These are phyloP conservation scores for Philonicus albiceps DNA, from an alignment of 2,888 invertebrate species.

Conservation along the genomic window DNA sequence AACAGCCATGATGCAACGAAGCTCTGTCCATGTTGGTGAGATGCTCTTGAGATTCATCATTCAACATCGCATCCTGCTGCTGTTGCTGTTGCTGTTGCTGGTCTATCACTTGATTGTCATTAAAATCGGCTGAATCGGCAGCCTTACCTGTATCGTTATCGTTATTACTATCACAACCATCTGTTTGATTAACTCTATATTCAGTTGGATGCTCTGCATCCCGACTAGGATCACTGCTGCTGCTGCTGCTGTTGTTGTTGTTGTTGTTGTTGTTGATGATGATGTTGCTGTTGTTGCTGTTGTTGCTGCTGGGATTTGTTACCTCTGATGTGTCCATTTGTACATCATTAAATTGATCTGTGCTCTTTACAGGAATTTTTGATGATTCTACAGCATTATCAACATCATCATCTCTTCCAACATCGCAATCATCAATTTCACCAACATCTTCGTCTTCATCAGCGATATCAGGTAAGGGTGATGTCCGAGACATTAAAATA, in stretches of 20 bases:
- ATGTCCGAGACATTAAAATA: not conserved
- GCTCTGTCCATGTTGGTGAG: not conserved
- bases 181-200: conserved; percentile 24
- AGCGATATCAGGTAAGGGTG: not conserved
- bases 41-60: not conserved
- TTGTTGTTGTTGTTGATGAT: not conserved
- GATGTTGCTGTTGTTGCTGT: not conserved
- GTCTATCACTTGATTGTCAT: conserved; percentile 10
- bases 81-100: not conserved
- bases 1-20: not conserved
- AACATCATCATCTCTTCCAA: not conserved
- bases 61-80: not conserved
- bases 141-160: conserved; percentile 27
- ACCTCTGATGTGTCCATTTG: not conserved
- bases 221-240: conserved; percentile 3
- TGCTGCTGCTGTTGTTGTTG: not conserved
- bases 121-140: not conserved
- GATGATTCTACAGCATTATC: not conserved
- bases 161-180: conserved; percentile 43
- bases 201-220: conserved; percentile 1
- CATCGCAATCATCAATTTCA: not conserved
- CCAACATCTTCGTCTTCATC: not conserved
- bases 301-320: not conserved
- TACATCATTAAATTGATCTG: not conserved
- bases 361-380: not conserved